Evolutionary conservation across 2,888 invertebrate species (phyloP).

Genomic region (Encarsia formosa): DNA sequence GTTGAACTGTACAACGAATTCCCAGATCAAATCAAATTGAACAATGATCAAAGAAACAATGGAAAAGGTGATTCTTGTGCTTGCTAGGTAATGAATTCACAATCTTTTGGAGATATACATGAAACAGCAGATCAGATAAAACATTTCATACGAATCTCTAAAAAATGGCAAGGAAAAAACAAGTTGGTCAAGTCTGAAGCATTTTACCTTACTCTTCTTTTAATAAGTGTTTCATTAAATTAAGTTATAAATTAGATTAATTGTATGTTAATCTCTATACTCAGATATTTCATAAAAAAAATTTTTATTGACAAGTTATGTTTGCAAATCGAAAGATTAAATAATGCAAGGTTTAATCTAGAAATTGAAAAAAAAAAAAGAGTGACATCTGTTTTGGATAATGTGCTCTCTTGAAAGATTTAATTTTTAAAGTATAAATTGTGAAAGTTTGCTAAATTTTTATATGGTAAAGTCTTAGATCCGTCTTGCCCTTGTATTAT

Average conservation of each 20-base stretch:
- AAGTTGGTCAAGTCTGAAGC: slow-evolving; percentile 25
- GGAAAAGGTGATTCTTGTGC: slow-evolving; percentile 72
- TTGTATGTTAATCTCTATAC: too few species aligned
- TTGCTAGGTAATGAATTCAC: slow-evolving; percentile 57
- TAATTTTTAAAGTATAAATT: background rate
- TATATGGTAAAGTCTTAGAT: slow-evolving; percentile 15
- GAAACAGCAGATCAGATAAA: slow-evolving; percentile 33
- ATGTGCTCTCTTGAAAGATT: too few species aligned
- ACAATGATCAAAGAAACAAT: slow-evolving; percentile 68
- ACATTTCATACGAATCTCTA: slow-evolving; percentile 34
- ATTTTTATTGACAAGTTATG: too few species aligned
- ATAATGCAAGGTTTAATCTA: too few species aligned
- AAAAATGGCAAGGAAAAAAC: slow-evolving; percentile 27
- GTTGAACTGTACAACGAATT: slow-evolving; percentile 96
- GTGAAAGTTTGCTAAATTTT: slow-evolving; percentile 2
- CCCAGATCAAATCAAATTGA: slow-evolving; percentile 91
- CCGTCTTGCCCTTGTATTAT: slow-evolving; percentile 25
- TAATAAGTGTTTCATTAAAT: slow-evolving; percentile 9
- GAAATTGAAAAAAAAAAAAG: too few species aligned
- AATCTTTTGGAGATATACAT: slow-evolving; percentile 24
- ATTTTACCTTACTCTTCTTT: slow-evolving; percentile 18
- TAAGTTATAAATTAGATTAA: slow-evolving; percentile 8
- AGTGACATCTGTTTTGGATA: too few species aligned
- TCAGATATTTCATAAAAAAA: too few species aligned
- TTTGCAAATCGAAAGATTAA: too few species aligned